Percentiles rank a stretch among this genome's conserved stretches.
Conservation (phyloP, 92 coral and sea anemone species). For the Porites divaricata region DNA sequence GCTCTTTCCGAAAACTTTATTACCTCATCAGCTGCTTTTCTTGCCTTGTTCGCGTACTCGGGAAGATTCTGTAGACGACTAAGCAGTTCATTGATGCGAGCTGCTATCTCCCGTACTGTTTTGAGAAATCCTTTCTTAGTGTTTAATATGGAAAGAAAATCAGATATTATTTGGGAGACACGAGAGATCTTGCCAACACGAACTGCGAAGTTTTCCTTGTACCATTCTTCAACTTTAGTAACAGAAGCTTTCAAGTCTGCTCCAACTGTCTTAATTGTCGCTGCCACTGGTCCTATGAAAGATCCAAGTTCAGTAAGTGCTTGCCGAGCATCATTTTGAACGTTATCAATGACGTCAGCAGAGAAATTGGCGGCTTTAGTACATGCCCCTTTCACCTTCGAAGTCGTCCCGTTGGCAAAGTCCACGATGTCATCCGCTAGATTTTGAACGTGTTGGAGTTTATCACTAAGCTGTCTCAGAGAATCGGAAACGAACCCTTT, state of each 20-base stretch:
- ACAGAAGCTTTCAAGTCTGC: conserved; percentile 77
- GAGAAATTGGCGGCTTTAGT: conserved; percentile 79
- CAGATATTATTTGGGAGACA: conserved; percentile 82
- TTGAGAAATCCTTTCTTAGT: conserved; percentile 82
- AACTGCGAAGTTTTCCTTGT: conserved; percentile 73
- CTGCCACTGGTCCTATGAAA: conserved; percentile 82
- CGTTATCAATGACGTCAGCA: conserved; percentile 79
- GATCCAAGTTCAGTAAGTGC: conserved; percentile 72
- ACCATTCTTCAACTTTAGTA: conserved; percentile 87
- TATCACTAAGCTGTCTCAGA: conserved; percentile 67
- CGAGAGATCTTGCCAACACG: conserved; percentile 84
- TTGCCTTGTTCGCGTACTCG: conserved; percentile 83
- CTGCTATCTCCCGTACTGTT: conserved; percentile 71
- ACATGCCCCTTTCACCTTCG: conserved; percentile 81
- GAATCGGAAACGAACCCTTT: conserved; percentile 73
- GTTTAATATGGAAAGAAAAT: conserved; percentile 84
- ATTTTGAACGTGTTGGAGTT: conserved; percentile 71
- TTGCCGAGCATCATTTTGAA: conserved; percentile 77
- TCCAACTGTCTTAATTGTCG: conserved; percentile 64
- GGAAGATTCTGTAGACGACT: conserved; percentile 75
- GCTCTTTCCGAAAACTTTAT: conserved; percentile 82
- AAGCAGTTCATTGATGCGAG: conserved; percentile 71
- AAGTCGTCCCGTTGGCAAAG: conserved; percentile 85
- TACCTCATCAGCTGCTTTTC: conserved; percentile 85
- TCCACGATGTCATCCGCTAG: conserved; percentile 81